Evolutionary conservation across 2,888 invertebrate species (phyloP).

Genomic region (Eristalis tenax): DNA sequence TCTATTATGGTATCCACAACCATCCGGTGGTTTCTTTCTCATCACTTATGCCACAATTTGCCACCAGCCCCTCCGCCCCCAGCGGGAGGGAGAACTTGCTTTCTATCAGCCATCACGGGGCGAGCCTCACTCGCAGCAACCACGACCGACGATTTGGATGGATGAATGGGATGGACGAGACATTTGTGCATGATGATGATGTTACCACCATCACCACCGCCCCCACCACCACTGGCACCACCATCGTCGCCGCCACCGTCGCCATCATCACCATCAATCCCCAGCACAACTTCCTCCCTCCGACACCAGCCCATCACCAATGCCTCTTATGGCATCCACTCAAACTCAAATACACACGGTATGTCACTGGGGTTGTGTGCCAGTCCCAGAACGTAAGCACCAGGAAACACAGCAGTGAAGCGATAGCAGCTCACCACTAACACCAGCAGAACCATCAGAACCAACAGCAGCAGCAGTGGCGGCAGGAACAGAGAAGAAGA

Average conservation of each 20-base stretch:
- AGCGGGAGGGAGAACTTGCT: neutral
- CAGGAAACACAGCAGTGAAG: neutral
- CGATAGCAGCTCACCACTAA: slow-evolving; percentile 8
- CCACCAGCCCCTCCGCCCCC: slow-evolving; percentile 16
- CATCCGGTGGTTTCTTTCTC: slow-evolving; percentile 68
- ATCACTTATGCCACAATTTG: slow-evolving; percentile 67
- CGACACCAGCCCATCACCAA: slow-evolving; percentile 3
- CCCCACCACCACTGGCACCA: neutral
- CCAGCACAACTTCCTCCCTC: neutral
- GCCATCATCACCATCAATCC: slow-evolving; percentile 6
- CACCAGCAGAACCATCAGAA: neutral
- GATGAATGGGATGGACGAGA: slow-evolving; percentile 59
- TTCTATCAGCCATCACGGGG: slow-evolving; percentile 14
- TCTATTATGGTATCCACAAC: slow-evolving; percentile 62
- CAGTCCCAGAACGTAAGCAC: neutral
- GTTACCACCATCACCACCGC: slow-evolving; percentile 11
- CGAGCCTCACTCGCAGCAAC: slow-evolving; percentile 49
- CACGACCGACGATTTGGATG: slow-evolving; percentile 40
- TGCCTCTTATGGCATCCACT: slow-evolving; percentile 45
- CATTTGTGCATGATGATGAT: slow-evolving; percentile 52
- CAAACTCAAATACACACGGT: slow-evolving; percentile 60
- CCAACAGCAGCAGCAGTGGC: neutral
- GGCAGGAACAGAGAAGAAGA: neutral
- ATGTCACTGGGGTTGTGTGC: slow-evolving; percentile 36
- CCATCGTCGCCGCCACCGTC: neutral